These are phyloP conservation scores for Nemopilema nomurai DNA, from an alignment of 30 jellyfish, hydroid and myxozoan genomes.

Conservation along the genomic window DNA sequence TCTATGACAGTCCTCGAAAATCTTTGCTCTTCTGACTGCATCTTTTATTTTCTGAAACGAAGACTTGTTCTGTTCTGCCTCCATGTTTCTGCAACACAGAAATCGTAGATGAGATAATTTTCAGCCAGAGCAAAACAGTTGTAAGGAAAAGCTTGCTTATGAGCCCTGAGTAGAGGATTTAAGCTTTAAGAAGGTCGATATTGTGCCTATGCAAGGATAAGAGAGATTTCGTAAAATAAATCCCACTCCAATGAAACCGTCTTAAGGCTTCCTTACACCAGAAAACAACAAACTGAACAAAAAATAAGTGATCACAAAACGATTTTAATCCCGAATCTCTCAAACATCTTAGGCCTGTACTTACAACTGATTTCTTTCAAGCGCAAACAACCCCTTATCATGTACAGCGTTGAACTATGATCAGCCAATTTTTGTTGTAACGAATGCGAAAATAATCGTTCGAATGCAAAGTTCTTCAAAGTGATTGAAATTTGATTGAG, in stretches of 20 bases:
- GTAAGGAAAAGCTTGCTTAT: not conserved
- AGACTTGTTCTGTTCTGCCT: not conserved
- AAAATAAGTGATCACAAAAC: too few species aligned
- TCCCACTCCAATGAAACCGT: too few species aligned
- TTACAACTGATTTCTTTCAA: too few species aligned
- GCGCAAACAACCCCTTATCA: too few species aligned
- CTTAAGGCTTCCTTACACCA: too few species aligned
- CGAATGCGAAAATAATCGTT: not conserved
- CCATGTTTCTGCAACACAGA: slow-evolving; percentile 10
- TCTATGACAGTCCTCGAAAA: slow-evolving; percentile 47
- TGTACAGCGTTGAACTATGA: too few species aligned
- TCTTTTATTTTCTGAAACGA: slow-evolving; percentile 24
- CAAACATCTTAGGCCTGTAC: too few species aligned
- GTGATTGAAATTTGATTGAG: not conserved
- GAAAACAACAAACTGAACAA: too few species aligned
- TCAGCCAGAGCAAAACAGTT: not conserved
- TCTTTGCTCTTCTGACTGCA: slow-evolving; percentile 60
- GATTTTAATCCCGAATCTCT: too few species aligned
- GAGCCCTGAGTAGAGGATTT: not conserved
- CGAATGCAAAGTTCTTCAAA: not conserved
- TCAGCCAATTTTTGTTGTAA: not conserved
- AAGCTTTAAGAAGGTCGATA: not conserved
- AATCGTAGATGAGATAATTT: too few species aligned
- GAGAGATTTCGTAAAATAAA: not conserved
- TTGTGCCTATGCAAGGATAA: not conserved